These are phyloP conservation scores for Ploceus nigricollis DNA, from an alignment of 2,113 vertebrate genomes.

Conservation along the genomic window DNA sequence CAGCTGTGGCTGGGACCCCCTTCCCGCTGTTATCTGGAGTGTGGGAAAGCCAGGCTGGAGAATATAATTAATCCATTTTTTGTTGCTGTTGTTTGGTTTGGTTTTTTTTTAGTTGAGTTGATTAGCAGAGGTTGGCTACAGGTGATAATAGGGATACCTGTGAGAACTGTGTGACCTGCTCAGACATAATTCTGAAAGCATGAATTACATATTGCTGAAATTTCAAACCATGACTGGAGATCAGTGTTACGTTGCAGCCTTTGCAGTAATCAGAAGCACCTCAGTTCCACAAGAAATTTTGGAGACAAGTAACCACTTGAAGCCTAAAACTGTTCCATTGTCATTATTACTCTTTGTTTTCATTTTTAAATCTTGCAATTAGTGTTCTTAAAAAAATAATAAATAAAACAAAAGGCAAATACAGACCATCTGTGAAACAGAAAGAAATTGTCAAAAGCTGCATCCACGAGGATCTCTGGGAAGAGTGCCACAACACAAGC, in stretches of 20 bases:
- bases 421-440: neutral
- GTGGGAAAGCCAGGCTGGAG: neutral
- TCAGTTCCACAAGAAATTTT: neutral
- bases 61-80: neutral
- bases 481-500: neutral
- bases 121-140: neutral
- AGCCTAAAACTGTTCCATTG: neutral
- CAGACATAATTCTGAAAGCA: neutral
- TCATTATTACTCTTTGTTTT: neutral
- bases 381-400: neutral
- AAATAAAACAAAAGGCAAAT: neutral
- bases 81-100: neutral
- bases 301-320: neutral
- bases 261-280: neutral
- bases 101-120: neutral
- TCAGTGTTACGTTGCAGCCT: neutral
- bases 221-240: neutral
- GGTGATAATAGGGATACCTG: neutral
- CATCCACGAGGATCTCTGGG: neutral
- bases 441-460: constrained; percentile 2
- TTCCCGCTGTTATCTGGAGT: neutral
- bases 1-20: neutral
- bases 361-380: neutral
- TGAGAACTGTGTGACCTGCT: neutral
- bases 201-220: neutral